Evolutionary conservation across 2,888 invertebrate genomes (phyloP).

Genomic region (Lasioglossum oenotherae): DNA sequence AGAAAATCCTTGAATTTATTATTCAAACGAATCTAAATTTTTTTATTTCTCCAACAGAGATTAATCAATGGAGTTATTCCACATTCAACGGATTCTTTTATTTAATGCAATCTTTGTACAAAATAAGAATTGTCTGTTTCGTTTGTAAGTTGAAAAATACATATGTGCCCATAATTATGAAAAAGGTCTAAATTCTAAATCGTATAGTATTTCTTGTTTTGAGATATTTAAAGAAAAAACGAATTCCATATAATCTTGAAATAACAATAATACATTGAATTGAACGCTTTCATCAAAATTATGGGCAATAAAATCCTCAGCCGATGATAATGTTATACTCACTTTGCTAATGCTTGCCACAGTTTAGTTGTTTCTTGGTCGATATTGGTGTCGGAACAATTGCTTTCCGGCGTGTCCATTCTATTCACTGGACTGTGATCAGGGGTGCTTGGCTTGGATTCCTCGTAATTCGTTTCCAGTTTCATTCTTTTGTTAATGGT

Average conservation of each 20-base stretch:
- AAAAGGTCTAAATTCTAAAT: no score
- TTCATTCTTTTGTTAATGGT: slow-evolving; percentile 78
- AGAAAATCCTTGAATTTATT: neutral
- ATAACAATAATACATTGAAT: no score
- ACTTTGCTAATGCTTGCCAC: slow-evolving; percentile 81
- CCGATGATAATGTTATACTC: slow-evolving; percentile 48
- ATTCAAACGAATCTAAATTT: neutral
- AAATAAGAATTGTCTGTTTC: neutral
- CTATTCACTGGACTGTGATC: slow-evolving; percentile 81
- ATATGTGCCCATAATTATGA: no score
- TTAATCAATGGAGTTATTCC: neutral
- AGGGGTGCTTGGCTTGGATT: slow-evolving; percentile 76
- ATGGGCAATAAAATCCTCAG: neutral
- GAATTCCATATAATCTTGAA: no score
- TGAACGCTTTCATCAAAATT: no score
- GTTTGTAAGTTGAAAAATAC: no score
- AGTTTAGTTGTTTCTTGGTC: slow-evolving; percentile 81
- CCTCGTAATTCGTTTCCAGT: slow-evolving; percentile 75
- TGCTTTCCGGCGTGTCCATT: slow-evolving; percentile 83
- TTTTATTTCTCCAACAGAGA: neutral
- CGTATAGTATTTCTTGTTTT: no score
- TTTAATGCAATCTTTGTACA: neutral
- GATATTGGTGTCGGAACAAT: slow-evolving; percentile 82
- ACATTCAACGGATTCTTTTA: neutral
- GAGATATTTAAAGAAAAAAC: no score